phyloP scores from a whole-genome alignment of 2,888 invertebrate species.

The Camponotus fellah region DNA sequence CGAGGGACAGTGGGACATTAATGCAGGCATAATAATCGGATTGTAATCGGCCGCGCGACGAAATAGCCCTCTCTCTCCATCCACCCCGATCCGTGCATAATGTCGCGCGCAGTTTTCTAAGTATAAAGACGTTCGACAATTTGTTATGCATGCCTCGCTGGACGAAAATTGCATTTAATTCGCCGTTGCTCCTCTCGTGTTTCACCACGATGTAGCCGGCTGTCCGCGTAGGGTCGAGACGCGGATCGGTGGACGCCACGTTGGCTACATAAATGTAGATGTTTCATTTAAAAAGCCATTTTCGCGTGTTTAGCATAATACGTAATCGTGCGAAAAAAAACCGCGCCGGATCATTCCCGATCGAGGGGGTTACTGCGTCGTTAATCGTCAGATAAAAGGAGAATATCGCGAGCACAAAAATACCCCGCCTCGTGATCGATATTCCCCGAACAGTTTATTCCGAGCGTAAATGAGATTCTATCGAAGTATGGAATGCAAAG shows the following conservation, averaged over 20 bases:
- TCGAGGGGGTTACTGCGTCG: conserved; percentile 53
- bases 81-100: conserved; percentile 66
- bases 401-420: conserved; percentile 41
- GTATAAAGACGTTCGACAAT: conserved; percentile 81
- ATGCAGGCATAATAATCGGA: conserved; percentile 81
- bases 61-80: conserved; percentile 55
- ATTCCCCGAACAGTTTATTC: conserved; percentile 72
- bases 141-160: conserved; percentile 80
- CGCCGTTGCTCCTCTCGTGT: conserved; percentile 66
- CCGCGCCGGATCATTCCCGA: conserved; percentile 63
- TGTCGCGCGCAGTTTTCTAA: conserved; percentile 66
- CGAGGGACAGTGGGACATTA: conserved; percentile 61
- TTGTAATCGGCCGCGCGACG: conserved; percentile 80
- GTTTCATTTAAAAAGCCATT: conserved; percentile 84
- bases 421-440: conserved; percentile 52
- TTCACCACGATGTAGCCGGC: conserved; percentile 20
- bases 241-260: conserved; percentile 27
- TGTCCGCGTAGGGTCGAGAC: conserved; percentile 6
- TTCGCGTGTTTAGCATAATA: conserved; percentile 84
- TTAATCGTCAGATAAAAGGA: conserved; percentile 54
- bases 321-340: conserved; percentile 74
- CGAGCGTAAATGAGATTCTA: conserved; percentile 62
- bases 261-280: conserved; percentile 82
- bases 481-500: conserved; percentile 6
- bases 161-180: conserved; percentile 82